Evolutionary conservation across 1,140 invertebrate species (phyloP), one percentile per base, ranked within the genome.

Genomic region (Euura saliciscinereae): DNA sequence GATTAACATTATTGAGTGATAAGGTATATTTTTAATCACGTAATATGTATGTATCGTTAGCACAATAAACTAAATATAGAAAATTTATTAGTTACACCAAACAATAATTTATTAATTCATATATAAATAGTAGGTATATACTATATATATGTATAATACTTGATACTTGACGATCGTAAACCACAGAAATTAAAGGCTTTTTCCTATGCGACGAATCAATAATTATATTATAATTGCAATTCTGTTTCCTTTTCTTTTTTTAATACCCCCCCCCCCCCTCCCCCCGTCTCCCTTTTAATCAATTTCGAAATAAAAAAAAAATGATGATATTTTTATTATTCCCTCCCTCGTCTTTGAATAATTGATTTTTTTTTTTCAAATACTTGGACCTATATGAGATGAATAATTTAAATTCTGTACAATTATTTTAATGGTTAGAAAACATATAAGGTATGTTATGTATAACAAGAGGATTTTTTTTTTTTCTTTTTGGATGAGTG

Each of bases 21-120:
- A 28, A 75, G 70, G 71, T 8, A 72, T 67, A 59, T 64, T 6
- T 28, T n/a, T n/a, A 43, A 45, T 3, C 45, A 43, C 10, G 28
- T 43, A n/a, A n/a, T n/a, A 64, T 69, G 4, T 69, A 59, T 45
- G 10, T 7, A 59, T 46, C 65, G 28, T 7, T 69, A 59, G 59
- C 46, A 69, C 45, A 45, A 43, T 10, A 4, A 45, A 66, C 69
- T 65, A 69, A 72, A 72, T 13, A 74, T 13, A 13, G 4, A 42
- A 42, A 65, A 65, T 66, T 71, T 65, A 65, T 66, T 43, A 65
- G 45, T 46, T 73, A 59, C 51, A 59, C 51, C 13, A 6, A 59
- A 59, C 51, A 59, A 3, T n/a, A n/a, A 59, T 59, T 6, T 1
- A 59, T 11, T 59, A 11, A 28, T 59, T 59, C 46, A 59, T 59